Percentiles rank a stretch among this genome's conserved stretches.
Evolutionary conservation across 2,113 vertebrate species (phyloP).

Genomic region (Tursiops truncatus): DNA sequence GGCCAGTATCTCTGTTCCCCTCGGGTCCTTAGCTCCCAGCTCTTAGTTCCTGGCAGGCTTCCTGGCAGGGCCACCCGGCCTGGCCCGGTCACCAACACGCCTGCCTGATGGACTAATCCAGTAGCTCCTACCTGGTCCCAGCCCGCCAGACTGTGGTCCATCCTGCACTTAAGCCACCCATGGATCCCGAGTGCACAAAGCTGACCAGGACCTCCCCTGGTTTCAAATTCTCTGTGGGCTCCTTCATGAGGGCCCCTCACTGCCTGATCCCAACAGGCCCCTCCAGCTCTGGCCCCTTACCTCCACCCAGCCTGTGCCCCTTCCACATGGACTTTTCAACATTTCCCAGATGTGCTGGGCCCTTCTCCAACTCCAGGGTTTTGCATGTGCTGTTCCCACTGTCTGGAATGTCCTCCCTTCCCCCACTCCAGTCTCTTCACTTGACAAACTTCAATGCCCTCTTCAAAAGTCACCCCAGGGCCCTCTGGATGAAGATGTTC

Average conservation of each 20-base stretch:
- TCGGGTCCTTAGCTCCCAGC: background rate
- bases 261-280: background rate
- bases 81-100: background rate
- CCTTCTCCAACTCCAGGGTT: background rate
- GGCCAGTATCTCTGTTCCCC: background rate
- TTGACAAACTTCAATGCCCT: background rate
- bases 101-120: background rate
- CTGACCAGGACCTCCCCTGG: background rate
- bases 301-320: background rate
- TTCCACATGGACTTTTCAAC: background rate
- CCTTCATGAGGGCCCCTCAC: background rate
- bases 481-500: background rate
- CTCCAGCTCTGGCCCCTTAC: background rate
- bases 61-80: background rate
- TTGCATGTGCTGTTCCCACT: background rate
- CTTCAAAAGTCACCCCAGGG: background rate
- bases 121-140: background rate
- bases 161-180: background rate
- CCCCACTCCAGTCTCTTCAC: background rate
- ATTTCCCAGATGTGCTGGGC: fast-evolving
- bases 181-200: background rate
- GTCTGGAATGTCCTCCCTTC: background rate
- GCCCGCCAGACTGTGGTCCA: background rate
- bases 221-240: background rate
- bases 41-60: background rate